Evolutionary conservation across 2,888 invertebrate species (phyloP), one percentile per base, ranked within the genome.

Genomic region (Gnatocerus cornutus): DNA sequence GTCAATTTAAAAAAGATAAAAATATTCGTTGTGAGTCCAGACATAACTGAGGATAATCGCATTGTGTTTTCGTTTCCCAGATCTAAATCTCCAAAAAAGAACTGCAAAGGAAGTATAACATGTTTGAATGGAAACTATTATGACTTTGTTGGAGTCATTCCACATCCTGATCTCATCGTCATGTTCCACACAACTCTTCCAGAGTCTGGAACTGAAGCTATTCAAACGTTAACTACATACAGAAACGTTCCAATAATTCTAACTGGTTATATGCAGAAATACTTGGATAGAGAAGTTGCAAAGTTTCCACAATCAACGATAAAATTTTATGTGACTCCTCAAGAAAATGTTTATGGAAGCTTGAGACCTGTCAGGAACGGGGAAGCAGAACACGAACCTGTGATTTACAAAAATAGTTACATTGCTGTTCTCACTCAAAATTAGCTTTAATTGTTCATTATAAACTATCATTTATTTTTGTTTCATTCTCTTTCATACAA

Each of bases 401-500:
- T 39, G 5, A n/a, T 55, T 8, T 55, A 55, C 37, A 10, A 3
- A 16, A 58, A 21, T 21, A 58, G 10, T 16, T 43, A 27, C 21
- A 41, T 58, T 41, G 10, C 27, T n/a, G 8, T 58, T 16, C 16
- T 43, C 41, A 12, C 43, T 21, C 10, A 41, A 41, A 41, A 41
- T 3, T 41, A 12, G 10, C 2, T 41, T 12, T 10, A 41, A 10
- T 41, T 41, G 12, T 41, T 41, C 12, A 12, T 41, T 37, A n/a
- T n/a, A 37, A 21, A 21, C 21, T 37, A 37, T 37, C 2, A n/a
- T 37, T 46, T 16, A 46, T 59, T 45, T 43, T 29, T 59, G 7
- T 13, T 10, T 93, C 76, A 95, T 95, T 84, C 91, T 87, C 80
- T 70, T 76, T 81, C 80, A 75, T 89, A 90, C 1, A 90, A 76